Evolutionary conservation across 2,113 vertebrate genomes (phyloP), one percentile per base, ranked within the genome.

Genomic region (Triplophysa dalaica): DNA sequence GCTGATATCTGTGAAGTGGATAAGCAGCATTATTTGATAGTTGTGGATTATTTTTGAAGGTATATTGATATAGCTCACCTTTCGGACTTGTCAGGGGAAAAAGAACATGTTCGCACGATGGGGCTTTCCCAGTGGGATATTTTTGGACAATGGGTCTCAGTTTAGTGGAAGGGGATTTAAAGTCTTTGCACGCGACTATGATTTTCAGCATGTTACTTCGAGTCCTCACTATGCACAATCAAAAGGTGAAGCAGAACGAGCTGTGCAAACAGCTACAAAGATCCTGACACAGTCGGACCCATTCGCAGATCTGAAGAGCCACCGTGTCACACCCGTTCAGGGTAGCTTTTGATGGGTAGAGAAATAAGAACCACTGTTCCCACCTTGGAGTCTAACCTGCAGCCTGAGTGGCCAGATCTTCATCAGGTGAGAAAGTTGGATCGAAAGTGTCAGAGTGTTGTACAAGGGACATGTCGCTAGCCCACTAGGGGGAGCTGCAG

Each of bases 51-150:
- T 50, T 80, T 84, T 60, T 77, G 50, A 2, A 70, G 62, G 16
- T 77, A 64, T 19, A 66, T 77, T 7, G 76, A 82, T 58, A 79
- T 82, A 13, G 22, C 48, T 63, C 61, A 79, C 24, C 76, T 79
- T 41, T 16, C 3, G 0, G 16, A 75, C 63, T 64, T 70, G 66
- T 64, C 78, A 41, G 29, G 58, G 3, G 16, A 70, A 12, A 69
- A 77, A 80, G 48, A 83, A 74, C 45, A 70, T 70, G 10, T 82
- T 84, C 64, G 70, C 70, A 10, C 56, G 76, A 22, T 82, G 70
- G 70, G 70, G 65, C 10, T 66, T 65, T 66, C 58, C 76, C 13
- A 76, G 74, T 41, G 17, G 26, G 21, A 19, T 66, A 1, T 8
- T 83, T 17, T 72, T 67, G 1, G 82, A 83, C 19, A 81, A 74